phyloP scores from a whole-genome alignment of 2,888 invertebrate species.

The Microplitis deprimator region DNA sequence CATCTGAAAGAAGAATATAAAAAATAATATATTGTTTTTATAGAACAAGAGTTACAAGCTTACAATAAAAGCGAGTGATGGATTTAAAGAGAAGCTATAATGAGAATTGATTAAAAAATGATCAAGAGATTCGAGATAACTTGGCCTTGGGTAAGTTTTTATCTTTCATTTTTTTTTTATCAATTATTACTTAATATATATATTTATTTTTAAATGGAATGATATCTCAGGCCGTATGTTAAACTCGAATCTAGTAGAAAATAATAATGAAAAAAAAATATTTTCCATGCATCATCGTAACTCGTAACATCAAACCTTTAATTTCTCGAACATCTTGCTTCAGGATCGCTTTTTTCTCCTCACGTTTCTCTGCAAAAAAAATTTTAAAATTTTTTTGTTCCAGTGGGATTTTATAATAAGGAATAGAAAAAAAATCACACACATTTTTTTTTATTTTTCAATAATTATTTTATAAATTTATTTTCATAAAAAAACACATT shows the following conservation, averaged over 20 bases:
- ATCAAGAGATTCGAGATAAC: slow-evolving; percentile 37
- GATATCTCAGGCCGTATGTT: slow-evolving; percentile 25
- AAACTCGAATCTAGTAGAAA: slow-evolving; percentile 45
- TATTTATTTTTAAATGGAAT: neutral
- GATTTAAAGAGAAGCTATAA: slow-evolving; percentile 25
- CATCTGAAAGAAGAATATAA: slow-evolving; percentile 70
- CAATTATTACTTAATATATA: neutral
- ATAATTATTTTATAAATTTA: slow-evolving; percentile 30
- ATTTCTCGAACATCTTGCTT: slow-evolving; percentile 69
- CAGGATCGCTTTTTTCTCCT: slow-evolving; percentile 63
- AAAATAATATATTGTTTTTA: slow-evolving; percentile 57
- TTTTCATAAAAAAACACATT: slow-evolving; percentile 17
- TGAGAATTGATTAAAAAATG: slow-evolving; percentile 24
- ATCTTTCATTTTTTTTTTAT: slow-evolving; percentile 15
- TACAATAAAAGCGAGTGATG: slow-evolving; percentile 24
- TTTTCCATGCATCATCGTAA: slow-evolving; percentile 61
- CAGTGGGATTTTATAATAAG: slow-evolving; percentile 43
- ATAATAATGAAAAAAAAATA: slow-evolving; percentile 43
- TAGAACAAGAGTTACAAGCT: neutral
- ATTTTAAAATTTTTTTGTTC: slow-evolving; percentile 45
- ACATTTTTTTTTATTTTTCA: slow-evolving; percentile 27
- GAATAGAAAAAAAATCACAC: slow-evolving; percentile 40
- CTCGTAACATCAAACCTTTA: slow-evolving; percentile 67
- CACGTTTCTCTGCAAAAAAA: slow-evolving; percentile 66
- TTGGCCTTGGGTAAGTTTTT: neutral